phyloP scores from a whole-genome alignment of 2,113 vertebrate species.

The Ursus arctos region DNA sequence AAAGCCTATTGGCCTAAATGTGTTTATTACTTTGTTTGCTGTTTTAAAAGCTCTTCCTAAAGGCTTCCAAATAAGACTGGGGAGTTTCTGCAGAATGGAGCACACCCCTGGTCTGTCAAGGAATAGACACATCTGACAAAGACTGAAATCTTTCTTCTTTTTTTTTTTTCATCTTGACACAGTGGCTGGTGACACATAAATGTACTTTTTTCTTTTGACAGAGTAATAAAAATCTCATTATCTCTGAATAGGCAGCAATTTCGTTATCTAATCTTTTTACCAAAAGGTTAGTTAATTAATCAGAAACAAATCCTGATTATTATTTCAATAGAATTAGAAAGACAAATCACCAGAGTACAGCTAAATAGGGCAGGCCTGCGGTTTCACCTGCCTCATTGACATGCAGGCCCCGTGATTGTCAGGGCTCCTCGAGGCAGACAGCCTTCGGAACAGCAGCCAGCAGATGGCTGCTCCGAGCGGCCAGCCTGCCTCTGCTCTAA shows the following conservation, averaged over 20 bases:
- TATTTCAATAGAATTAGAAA: constrained; percentile 92
- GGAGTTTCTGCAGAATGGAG: constrained; percentile 46
- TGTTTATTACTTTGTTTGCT: constrained; percentile 82
- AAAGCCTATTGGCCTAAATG: constrained; percentile 65
- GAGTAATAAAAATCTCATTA: constrained; percentile 93
- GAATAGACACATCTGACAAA: constrained; percentile 80
- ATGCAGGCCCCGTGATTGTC: constrained; percentile 86
- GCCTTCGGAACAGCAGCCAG: constrained; percentile 87
- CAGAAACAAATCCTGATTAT: constrained; percentile 92
- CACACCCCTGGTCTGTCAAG: constrained; percentile 62
- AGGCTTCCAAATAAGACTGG: constrained; percentile 60
- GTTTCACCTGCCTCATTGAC: constrained; percentile 90
- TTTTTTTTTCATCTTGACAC: constrained; percentile 80
- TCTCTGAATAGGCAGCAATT: constrained; percentile 92
- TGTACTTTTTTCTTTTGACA: constrained; percentile 87
- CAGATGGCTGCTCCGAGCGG: constrained; percentile 89
- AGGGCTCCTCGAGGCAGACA: constrained; percentile 85
- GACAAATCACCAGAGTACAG: constrained; percentile 89
- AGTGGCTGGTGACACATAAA: constrained; percentile 86
- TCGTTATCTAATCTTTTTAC: constrained; percentile 92
- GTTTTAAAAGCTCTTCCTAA: constrained; percentile 80
- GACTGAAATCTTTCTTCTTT: constrained; percentile 78
- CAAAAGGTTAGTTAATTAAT: constrained; percentile 93
- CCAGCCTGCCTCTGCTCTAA: constrained; percentile 88
- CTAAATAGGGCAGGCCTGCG: constrained; percentile 89